These are phyloP conservation scores for Motacilla tschutschensis DNA, from an alignment of 2,113 vertebrate genomes.

Conservation along the genomic window DNA sequence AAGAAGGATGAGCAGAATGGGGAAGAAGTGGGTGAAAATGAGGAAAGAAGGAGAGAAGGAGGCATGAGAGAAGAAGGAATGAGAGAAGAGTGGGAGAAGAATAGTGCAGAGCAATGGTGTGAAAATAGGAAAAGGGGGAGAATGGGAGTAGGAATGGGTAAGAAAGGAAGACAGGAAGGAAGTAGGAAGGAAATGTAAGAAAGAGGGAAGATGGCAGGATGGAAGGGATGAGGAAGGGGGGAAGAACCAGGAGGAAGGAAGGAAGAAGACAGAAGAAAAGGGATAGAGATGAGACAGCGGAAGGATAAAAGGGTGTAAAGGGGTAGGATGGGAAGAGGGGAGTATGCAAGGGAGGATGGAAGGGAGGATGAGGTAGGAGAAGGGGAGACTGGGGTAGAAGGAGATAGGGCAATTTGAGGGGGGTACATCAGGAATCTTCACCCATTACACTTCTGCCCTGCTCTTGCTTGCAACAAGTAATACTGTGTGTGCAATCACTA, in stretches of 20 bases:
- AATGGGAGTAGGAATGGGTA: not conserved
- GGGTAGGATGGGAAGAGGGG: not conserved
- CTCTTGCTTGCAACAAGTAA: not conserved
- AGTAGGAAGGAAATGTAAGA: not conserved
- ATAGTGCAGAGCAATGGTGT: not conserved
- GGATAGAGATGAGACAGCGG: not conserved
- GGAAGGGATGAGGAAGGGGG: not conserved
- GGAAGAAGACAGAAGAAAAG: not conserved
- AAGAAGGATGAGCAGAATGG: not conserved
- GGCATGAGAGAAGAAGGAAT: not conserved
- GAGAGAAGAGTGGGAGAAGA: not conserved
- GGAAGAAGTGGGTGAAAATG: not conserved
- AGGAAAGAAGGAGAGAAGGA: not conserved
- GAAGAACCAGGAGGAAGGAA: not conserved
- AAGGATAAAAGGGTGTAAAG: not conserved
- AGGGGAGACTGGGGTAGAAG: not conserved
- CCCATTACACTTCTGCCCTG: not conserved
- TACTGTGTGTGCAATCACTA: not conserved
- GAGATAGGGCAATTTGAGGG: not conserved
- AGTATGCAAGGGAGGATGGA: not conserved
- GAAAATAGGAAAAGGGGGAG: not conserved
- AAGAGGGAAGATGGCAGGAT: not conserved
- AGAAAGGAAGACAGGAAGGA: not conserved
- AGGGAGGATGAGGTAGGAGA: not conserved
- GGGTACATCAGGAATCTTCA: not conserved